Base-by-base conservation (phyloP, 2,888 invertebrate genomes). In the Acleris laterana region DNA sequence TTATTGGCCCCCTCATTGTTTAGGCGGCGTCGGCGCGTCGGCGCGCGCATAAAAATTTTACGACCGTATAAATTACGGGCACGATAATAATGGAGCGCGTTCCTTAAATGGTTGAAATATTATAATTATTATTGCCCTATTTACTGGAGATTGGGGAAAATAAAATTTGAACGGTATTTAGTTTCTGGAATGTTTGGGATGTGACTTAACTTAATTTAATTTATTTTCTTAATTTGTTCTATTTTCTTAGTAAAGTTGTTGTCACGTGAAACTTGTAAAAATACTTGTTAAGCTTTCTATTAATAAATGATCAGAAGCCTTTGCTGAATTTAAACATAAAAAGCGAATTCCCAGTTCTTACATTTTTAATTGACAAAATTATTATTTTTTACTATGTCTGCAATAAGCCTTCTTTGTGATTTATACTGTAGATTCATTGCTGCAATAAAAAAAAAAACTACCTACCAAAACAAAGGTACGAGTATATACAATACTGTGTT, bases 61-160 rank as follows among this genome's bases (percentile, higher is more conserved):
- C 49, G 64, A 64, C 22, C 59, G 59, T 53, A 64, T 64, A 64
- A 64, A 64, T 64, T 60, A 64, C 42, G 53, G 59, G 16, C 19
- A 22, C 63, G 59, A 55, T 53, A 55, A 55, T 64, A 52, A 52
- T 44, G 53, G 48, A 19, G 16, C 32, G 20, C 58, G 49, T 28
- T 59, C 58, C 32, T 52, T 38, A 48, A 53, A 53, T 20, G 57
- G 44, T n/a, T 44, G 49, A 49, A 59, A 55, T 60, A 60, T 64
- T 64, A 64, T 64, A 64, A 64, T 64, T 60, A 64, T 55, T 52
- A 64, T 49, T 42, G 49, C 59, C 53, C 28, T 55, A 60, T 64
- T 53, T 28, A 48, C 22, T 48, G 63, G 7, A 44, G 32, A 64
- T 64, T 58, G 57, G 20, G 57, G 55, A 22, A 58, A 63, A 46